A percentile compares a stretch with the other conserved stretches of the same genome.
These are phyloP conservation scores for Falco berigora DNA, from an alignment of 2,797 vertebrate species.

Conservation along the genomic window DNA sequence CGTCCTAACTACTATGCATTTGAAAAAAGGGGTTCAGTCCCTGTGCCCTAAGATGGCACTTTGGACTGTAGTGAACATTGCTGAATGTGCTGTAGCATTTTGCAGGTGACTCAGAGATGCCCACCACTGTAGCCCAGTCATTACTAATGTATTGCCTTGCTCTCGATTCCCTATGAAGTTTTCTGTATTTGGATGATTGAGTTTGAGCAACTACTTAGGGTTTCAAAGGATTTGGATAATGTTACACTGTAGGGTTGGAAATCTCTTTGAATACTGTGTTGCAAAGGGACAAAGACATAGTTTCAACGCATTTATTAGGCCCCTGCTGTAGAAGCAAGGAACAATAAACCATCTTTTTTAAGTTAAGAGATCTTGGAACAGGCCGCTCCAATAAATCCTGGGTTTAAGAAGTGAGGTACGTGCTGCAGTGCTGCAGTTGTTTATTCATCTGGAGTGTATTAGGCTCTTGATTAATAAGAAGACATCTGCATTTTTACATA, in stretches of 20 bases:
- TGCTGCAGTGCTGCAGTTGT: conserved; percentile 83
- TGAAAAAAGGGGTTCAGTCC: background rate
- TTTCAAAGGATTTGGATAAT: conserved; percentile 73
- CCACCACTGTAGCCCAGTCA: background rate
- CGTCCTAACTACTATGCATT: background rate
- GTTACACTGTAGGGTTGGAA: conserved; percentile 56
- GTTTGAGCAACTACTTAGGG: conserved; percentile 61
- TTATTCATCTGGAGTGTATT: conserved; percentile 99
- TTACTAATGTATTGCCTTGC: background rate
- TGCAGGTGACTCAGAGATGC: background rate
- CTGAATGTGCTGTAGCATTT: background rate
- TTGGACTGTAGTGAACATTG: background rate
- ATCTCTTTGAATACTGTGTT: conserved; percentile 63
- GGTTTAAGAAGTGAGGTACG: conserved; percentile 70
- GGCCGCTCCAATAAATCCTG: conserved; percentile 70
- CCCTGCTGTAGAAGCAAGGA: conserved; percentile 65
- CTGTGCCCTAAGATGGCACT: background rate
- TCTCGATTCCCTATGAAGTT: conserved; percentile 39
- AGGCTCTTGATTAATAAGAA: conserved; percentile 89
- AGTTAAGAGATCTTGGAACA: conserved; percentile 84
- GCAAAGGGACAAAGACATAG: conserved; percentile 51
- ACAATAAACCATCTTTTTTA: conserved; percentile 76
- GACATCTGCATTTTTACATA: conserved; percentile 88
- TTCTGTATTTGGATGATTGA: conserved; percentile 50
- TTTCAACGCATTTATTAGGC: conserved; percentile 69